Base-by-base conservation (phyloP, 2,888 invertebrate genomes). In the Drosophila leonis region DNA sequence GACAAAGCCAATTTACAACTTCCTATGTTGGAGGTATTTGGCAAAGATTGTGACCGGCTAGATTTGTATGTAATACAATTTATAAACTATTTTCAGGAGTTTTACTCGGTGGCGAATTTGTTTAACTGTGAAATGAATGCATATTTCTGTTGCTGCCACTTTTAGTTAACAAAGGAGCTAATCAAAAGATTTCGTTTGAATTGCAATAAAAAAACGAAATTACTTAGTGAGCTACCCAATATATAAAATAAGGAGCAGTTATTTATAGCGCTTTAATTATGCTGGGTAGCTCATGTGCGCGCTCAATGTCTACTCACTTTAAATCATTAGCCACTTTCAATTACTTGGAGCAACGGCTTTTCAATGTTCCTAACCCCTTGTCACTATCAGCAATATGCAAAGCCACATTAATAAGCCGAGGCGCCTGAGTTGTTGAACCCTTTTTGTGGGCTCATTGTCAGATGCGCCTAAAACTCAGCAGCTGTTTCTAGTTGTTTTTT, bases 401-500 rank as follows among this genome's bases (percentile, higher is more conserved):
- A n/a, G 46, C 44, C 10, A 18, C 35, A 57, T 24, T 70, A 76
- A 71, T 59, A 76, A 41, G 44, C 41, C 13, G 5, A 55, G 20
- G 42, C 9, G 37, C 12, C 18, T 52, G 60, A 71, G 56, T 71
- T 71, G 65, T 60, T 76, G 46, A 71, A 39, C 37, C n/a, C 29
- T 42, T 67, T 52, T 55, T 61, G 39, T 54, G 55, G 12, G 51
- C 29, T 41, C 15, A 56, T 51, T 61, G 56, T 41, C 18, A 39
- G 9, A 41, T 24, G 42, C 65, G 63, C 69, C 65, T 63, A 64
- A 74, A 57, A 73, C 59, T 65, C 56, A 42, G n/a, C 74, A 74
- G 56, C 29, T 48, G 31, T 54, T 64, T 49, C 13, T 54, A 49
- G 46, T 12, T 49, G 42, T 63, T 61, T 60, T 9, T 49, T 46